Evolutionary conservation across 1,140 invertebrate genomes (phyloP).

Genomic region (Nasonia giraulti): DNA sequence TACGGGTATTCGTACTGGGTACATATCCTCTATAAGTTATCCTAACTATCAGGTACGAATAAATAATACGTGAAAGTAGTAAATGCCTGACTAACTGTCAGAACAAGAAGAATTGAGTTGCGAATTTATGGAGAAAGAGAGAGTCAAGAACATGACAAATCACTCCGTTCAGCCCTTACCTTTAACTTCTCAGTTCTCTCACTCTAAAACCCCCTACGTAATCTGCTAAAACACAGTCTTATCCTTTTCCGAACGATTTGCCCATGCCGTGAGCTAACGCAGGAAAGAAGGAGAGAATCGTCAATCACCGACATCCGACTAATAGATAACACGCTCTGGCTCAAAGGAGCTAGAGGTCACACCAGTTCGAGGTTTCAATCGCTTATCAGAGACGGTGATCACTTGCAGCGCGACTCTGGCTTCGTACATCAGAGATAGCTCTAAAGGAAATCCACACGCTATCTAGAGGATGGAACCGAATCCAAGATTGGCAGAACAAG

Average conservation of each 20-base stretch:
- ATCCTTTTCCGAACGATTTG: conserved; percentile 54
- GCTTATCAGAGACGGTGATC: not conserved
- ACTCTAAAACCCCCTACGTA: conserved; percentile 10
- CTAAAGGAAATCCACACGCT: not conserved
- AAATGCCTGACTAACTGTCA: not conserved
- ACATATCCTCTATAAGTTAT: not conserved
- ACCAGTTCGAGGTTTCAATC: not conserved
- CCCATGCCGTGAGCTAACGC: conserved; percentile 49
- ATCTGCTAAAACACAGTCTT: conserved; percentile 48
- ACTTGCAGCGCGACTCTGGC: not conserved
- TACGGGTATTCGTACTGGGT: no score
- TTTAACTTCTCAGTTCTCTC: not conserved
- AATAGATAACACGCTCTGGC: conserved; percentile 55
- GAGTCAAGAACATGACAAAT: conserved; percentile 11
- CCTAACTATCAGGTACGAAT: not conserved
- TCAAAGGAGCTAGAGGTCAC: not conserved
- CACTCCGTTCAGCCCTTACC: not conserved
- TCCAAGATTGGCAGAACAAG: not conserved
- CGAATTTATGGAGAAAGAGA: not conserved
- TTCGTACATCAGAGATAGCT: not conserved
- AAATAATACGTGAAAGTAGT: not conserved
- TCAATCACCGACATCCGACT: conserved; percentile 55
- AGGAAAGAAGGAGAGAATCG: conserved; percentile 52
- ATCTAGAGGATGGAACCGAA: not conserved
- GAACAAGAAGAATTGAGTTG: not conserved